Percentiles rank a stretch among this genome's conserved stretches.
Evolutionary conservation across 1,140 invertebrate species (phyloP).

Genomic region (Arctopsyche grandis): DNA sequence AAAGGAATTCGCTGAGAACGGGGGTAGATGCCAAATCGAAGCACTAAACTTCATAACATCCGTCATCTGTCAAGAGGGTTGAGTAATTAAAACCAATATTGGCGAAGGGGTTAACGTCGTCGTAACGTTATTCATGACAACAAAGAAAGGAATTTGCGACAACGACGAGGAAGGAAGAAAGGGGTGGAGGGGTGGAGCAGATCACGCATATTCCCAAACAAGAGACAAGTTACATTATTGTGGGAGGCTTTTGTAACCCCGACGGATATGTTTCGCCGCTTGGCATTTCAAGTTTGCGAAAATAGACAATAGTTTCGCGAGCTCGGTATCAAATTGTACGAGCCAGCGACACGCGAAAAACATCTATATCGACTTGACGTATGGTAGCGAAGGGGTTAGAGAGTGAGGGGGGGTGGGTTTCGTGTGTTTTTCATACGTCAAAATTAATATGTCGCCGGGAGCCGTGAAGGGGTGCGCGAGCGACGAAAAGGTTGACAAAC

Average conservation of each 20-base stretch:
- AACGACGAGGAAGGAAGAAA: background rate
- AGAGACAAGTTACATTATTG: conserved; percentile 13
- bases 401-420: background rate
- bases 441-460: conserved; percentile 1
- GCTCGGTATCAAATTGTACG: too few relatives aligned
- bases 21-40: background rate
- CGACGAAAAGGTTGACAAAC: conserved; percentile 17
- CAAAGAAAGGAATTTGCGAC: conserved; percentile 24
- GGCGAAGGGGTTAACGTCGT: background rate
- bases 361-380: background rate
- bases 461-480: background rate
- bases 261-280: too few relatives aligned
- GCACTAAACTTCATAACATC: conserved; percentile 35
- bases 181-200: background rate
- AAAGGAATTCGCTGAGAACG: background rate
- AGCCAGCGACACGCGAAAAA: background rate
- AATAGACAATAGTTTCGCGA: too few relatives aligned
- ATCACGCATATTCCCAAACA: conserved; percentile 3
- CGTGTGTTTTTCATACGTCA: background rate
- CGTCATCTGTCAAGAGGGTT: conserved; percentile 35
- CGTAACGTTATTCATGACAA: background rate
- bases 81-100: conserved; percentile 42
- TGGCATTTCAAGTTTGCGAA: too few relatives aligned
- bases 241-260: background rate
- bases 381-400: background rate